Evolutionary conservation across 2,888 invertebrate genomes (phyloP).

Genomic region (Pelosia muscerda): DNA sequence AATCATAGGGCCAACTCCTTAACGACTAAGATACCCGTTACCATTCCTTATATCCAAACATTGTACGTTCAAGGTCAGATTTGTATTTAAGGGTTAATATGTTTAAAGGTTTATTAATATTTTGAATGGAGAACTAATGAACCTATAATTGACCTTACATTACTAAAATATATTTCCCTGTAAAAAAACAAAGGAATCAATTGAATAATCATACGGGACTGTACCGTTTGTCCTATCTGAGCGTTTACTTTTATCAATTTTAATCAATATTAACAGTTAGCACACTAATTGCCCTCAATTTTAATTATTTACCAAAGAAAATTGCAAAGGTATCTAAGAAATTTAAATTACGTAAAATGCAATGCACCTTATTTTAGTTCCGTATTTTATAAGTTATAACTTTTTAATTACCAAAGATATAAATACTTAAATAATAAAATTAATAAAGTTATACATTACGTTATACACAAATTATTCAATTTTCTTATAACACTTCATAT

Average conservation of each 20-base stretch:
- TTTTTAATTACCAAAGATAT: background rate
- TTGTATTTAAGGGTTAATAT: background rate
- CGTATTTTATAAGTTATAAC: background rate
- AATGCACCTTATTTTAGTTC: background rate
- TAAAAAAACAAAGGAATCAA: background rate
- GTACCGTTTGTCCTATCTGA: no score
- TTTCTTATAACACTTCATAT: slow-evolving; percentile 14
- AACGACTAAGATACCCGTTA: no score
- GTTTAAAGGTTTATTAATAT: no score
- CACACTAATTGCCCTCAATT: no score
- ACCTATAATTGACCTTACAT: no score
- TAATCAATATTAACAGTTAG: no score
- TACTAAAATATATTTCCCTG: background rate
- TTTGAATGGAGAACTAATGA: no score
- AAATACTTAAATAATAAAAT: background rate
- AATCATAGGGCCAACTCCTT: no score
- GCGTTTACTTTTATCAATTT: no score
- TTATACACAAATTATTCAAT: slow-evolving; percentile 7
- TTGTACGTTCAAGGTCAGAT: background rate
- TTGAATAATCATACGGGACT: no score
- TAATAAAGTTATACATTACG: slow-evolving; percentile 8
- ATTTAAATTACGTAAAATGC: background rate
- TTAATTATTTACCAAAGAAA: no score
- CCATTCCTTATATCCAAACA: background rate
- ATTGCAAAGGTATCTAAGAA: background rate